Percentiles rank a stretch among this genome's conserved stretches.
phyloP scores from a whole-genome alignment of 2,113 vertebrate genomes.

The Triplophysa tibetana region DNA sequence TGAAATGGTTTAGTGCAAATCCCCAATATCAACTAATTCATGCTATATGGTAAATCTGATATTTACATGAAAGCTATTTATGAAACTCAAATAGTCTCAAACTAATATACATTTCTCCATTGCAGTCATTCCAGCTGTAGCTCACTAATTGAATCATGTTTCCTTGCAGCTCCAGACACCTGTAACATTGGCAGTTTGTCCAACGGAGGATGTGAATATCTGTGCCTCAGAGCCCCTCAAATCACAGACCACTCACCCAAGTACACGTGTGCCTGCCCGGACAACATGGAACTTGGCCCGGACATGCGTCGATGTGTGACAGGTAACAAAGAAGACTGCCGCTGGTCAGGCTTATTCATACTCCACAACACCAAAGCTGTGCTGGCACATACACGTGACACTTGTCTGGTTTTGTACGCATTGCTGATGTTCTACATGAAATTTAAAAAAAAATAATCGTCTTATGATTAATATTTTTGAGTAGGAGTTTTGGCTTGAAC shows the following conservation, averaged over 20 bases:
- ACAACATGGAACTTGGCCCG: constrained; percentile 88
- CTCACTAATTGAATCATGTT: neutral
- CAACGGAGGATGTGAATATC: constrained; percentile 94
- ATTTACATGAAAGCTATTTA: too few relatives aligned
- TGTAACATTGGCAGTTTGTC: constrained; percentile 87
- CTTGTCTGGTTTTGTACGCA: too few relatives aligned
- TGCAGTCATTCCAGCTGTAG: too few relatives aligned
- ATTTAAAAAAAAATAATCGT: too few relatives aligned
- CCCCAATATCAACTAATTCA: neutral
- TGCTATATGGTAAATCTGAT: neutral
- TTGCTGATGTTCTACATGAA: too few relatives aligned
- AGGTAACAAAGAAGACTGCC: constrained; percentile 69
- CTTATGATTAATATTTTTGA: neutral
- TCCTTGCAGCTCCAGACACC: constrained; percentile 79
- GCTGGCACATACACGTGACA: too few relatives aligned
- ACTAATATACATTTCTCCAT: too few relatives aligned
- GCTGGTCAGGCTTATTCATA: neutral
- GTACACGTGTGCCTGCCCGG: constrained; percentile 94
- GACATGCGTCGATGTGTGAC: constrained; percentile 92
- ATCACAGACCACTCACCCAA: constrained; percentile 89
- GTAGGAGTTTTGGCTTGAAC: neutral
- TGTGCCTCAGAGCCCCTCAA: constrained; percentile 95
- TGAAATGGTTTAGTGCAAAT: neutral
- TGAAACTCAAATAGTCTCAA: too few relatives aligned
- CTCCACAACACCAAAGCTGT: neutral